These are phyloP conservation scores for Malachius bipustulatus DNA, from an alignment of 2,888 invertebrate genomes.

Conservation along the genomic window DNA sequence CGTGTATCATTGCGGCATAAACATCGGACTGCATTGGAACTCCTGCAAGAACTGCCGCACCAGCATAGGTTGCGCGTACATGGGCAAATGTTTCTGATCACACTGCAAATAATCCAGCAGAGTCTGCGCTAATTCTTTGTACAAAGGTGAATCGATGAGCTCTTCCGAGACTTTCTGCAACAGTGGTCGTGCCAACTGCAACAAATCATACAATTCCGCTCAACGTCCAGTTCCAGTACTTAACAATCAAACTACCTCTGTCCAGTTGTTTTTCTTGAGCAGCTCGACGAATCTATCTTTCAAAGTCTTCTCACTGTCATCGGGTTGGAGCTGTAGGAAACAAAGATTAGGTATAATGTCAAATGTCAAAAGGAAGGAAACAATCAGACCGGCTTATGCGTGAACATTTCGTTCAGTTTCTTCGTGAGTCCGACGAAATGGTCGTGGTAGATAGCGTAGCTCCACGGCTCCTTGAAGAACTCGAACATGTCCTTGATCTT, in stretches of 20 bases:
- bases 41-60: constrained; percentile 27
- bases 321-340: too few relatives aligned
- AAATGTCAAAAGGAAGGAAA: too few relatives aligned
- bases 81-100: constrained; percentile 28
- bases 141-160: too few relatives aligned
- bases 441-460: constrained; percentile 50
- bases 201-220: too few relatives aligned
- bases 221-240: too few relatives aligned
- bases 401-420: constrained; percentile 19
- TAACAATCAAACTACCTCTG: constrained; percentile 21
- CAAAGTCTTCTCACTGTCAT: constrained; percentile 7
- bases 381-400: constrained; percentile 12
- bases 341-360: not conserved
- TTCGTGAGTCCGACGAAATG: constrained; percentile 39
- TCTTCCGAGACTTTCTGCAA: too few relatives aligned
- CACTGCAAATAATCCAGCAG: constrained; percentile 30
- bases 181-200: too few relatives aligned
- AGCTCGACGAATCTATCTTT: constrained; percentile 15
- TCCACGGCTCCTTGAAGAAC: constrained; percentile 57
- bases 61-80: constrained; percentile 33
- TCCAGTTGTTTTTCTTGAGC: constrained; percentile 27
- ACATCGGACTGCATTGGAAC: constrained; percentile 30
- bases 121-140: constrained; percentile 26
- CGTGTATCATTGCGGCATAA: constrained; percentile 18
- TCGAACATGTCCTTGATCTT: constrained; percentile 53